A percentile compares a stretch with the other conserved stretches of the same genome.
These are phyloP conservation scores for Atethmia centrago DNA, from an alignment of 2,888 invertebrate genomes.

Conservation along the genomic window DNA sequence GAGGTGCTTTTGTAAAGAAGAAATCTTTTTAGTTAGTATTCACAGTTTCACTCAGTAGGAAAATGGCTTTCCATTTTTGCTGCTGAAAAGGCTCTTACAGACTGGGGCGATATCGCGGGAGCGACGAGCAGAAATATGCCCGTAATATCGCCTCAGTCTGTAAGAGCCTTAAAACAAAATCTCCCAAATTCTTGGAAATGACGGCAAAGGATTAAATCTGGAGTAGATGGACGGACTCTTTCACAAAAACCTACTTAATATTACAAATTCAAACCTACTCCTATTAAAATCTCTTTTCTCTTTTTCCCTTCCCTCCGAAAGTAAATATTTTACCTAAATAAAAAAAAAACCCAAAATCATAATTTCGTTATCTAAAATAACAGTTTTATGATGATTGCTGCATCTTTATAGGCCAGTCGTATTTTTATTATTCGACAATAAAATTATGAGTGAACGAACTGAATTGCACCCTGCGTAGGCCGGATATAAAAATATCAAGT, in stretches of 20 bases:
- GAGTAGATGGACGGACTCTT: not conserved
- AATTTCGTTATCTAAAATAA: constrained; percentile 62
- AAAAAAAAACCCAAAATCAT: constrained; percentile 58
- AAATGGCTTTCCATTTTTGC: not conserved
- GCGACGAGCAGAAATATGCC: too few relatives aligned
- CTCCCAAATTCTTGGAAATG: not conserved
- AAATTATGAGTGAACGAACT: constrained; percentile 63
- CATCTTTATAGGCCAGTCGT: constrained; percentile 60
- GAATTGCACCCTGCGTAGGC: constrained; percentile 52
- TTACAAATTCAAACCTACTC: not conserved
- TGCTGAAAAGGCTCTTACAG: too few relatives aligned
- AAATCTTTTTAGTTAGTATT: constrained; percentile 21
- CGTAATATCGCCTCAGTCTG: too few relatives aligned
- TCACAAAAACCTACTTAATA: not conserved
- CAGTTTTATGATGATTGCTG: constrained; percentile 65
- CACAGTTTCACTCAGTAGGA: constrained; percentile 9
- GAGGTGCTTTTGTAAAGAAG: constrained; percentile 11
- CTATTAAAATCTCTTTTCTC: not conserved
- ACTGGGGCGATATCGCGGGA: too few relatives aligned
- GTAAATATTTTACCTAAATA: constrained; percentile 48
- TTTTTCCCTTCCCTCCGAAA: not conserved
- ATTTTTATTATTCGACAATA: constrained; percentile 65
- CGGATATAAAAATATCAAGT: constrained; percentile 56
- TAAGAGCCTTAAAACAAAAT: too few relatives aligned
- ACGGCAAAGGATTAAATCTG: not conserved